Conservation (phyloP, 2,888 invertebrate genomes). For the Lymantria dispar region DNA sequence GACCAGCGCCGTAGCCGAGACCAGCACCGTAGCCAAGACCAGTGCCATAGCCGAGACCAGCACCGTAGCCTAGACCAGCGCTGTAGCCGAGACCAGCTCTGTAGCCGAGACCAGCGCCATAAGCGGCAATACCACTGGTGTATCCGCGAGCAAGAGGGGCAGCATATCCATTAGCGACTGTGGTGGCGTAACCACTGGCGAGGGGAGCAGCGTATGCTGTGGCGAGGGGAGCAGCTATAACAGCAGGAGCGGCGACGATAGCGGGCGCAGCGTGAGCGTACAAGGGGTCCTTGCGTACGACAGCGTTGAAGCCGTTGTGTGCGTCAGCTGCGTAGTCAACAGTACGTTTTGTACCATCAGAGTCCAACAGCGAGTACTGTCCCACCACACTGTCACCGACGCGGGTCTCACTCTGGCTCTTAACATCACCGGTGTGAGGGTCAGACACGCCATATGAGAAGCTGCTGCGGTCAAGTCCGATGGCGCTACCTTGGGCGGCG, state of each 20-base stretch:
- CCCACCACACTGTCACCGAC: constrained; percentile 83
- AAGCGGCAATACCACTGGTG: constrained; percentile 31
- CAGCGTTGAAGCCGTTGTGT: constrained; percentile 79
- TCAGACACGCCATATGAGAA: constrained; percentile 75
- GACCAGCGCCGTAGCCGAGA: constrained; percentile 63
- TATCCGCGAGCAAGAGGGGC: constrained; percentile 35
- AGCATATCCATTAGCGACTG: constrained; percentile 13
- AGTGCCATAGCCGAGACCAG: constrained; percentile 13
- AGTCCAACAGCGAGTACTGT: constrained; percentile 74
- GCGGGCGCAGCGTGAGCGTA: constrained; percentile 26
- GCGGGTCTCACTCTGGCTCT: constrained; percentile 84
- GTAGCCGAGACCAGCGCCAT: constrained; percentile 67
- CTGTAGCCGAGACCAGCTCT: constrained; percentile 57
- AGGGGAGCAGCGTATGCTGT: constrained; percentile 10
- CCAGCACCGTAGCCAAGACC: constrained; percentile 31
- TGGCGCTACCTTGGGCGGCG: constrained; percentile 65
- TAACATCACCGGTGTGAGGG: constrained; percentile 76
- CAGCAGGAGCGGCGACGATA: constrained; percentile 24
- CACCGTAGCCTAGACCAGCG: constrained; percentile 8
- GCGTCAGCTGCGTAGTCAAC: constrained; percentile 83
- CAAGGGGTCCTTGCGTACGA: constrained; percentile 75
- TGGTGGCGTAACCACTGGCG: background rate
- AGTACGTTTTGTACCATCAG: constrained; percentile 84
- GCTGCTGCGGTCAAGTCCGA: constrained; percentile 66
- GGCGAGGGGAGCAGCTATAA: too few species aligned